Base-by-base conservation (phyloP, 2,113 vertebrate genomes). In the Paraplagusia blochii region DNA sequence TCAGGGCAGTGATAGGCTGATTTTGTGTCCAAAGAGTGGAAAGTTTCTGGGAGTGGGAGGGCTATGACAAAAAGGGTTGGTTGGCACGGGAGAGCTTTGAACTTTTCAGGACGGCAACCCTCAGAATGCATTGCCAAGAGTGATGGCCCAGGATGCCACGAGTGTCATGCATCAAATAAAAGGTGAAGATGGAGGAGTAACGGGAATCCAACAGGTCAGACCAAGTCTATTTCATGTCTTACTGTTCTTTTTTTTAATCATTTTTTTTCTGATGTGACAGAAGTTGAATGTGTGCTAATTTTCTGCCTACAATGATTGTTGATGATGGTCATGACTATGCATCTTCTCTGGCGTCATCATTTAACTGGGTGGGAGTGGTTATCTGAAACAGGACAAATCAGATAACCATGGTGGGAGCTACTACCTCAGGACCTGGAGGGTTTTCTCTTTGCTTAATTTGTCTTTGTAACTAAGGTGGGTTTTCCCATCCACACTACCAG, bases 121-220 rank as follows among this genome's bases (percentile, higher is more conserved):
- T 69, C 79, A 72, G 90, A 85, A 85, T 81, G 86, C 80, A 86
- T 82, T 87, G 87, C 87, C 76, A 86, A 88, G 80, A 83, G 61
- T 74, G 88, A 86, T 73, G 75, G 82, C 88, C 88, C 64, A 22
- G 88, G 88, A 87, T 86, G 64, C 74, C 69, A 77, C 78, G 71
- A 87, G 79, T 88, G 93, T 93, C 92, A 85, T 88, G 85, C 88
- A 86, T 90, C 77, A 90, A 80, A 80, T 89, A 92, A 92, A 19
- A 92, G 78, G 94, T 94, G 95, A 97, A 90, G 90, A 91, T 92
- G 87, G 92, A 91, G 92, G 94, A 90, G 93, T 93, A 90, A 94
- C 93, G 90, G 89, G 93, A 93, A 92, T 90, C 91, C 92, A 91
- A 92, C 95, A 99, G 97, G 97, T 99, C 97, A 99, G 97, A 98